These are phyloP conservation scores for Auanema sp. DNA, from an alignment of 2,888 invertebrate species.

Conservation along the genomic window DNA sequence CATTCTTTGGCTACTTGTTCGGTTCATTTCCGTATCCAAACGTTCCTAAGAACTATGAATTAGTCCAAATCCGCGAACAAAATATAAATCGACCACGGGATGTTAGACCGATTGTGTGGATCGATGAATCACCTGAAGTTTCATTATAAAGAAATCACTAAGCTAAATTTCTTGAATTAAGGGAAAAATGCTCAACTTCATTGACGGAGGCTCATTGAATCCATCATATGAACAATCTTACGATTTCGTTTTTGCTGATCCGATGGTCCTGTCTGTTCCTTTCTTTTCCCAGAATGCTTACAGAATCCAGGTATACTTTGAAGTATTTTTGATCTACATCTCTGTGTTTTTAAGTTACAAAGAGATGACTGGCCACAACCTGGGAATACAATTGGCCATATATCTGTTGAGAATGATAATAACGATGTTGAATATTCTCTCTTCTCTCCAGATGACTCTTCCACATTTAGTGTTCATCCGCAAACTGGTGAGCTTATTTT, in stretches of 20 bases:
- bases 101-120: conserved; percentile 14
- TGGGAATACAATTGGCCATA: conserved; percentile 24
- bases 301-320: conserved; percentile 36
- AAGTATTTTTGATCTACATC: too few species aligned
- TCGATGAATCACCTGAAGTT: conserved; percentile 6
- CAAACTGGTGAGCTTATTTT: conserved; percentile 6
- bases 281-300: conserved; percentile 30
- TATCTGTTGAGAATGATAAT: conserved; percentile 25
- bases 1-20: not conserved
- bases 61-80: too few species aligned
- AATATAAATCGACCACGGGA: not conserved
- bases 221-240: conserved; percentile 18
- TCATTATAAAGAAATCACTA: too few species aligned
- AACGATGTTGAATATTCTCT: conserved; percentile 24
- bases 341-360: conserved; percentile 9
- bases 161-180: conserved; percentile 1
- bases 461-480: conserved; percentile 25
- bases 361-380: conserved; percentile 16
- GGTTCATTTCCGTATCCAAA: not conserved
- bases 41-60: too few species aligned
- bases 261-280: conserved; percentile 10
- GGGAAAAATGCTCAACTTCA: conserved; percentile 12
- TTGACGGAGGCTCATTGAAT: conserved; percentile 10
- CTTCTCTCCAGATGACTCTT: conserved; percentile 30
- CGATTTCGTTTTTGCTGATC: conserved; percentile 31